Evolutionary conservation across 2,888 invertebrate species (phyloP).

Genomic region (Sminthurinus aureus): DNA sequence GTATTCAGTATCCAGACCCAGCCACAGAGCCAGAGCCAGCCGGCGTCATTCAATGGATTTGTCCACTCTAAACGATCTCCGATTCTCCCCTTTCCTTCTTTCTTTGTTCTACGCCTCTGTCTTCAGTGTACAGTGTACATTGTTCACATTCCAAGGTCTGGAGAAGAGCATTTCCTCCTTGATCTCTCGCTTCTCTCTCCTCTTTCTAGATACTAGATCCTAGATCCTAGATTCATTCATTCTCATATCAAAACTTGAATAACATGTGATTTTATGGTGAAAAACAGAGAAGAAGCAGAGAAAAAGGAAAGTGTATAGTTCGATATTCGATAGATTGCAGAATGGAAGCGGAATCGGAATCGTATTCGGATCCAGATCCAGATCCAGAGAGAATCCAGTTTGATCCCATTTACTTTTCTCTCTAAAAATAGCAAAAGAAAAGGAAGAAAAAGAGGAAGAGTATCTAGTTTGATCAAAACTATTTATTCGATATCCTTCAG

Average conservation of each 20-base stretch:
- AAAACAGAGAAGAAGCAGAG: background rate
- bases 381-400: constrained; percentile 44
- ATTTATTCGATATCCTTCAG: constrained; percentile 51
- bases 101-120: too few species aligned
- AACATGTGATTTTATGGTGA: background rate
- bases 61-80: constrained; percentile 23
- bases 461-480: constrained; percentile 53
- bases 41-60: constrained; percentile 12
- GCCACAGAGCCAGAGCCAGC: background rate
- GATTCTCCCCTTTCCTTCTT: background rate
- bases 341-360: constrained; percentile 12
- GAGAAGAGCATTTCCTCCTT: too few species aligned
- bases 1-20: background rate
- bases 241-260: background rate
- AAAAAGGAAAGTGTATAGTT: background rate
- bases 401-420: constrained; percentile 53
- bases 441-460: background rate
- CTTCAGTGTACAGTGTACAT: too few species aligned
- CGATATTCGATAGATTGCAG: background rate
- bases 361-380: background rate
- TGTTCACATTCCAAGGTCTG: too few species aligned
- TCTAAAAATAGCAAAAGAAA: too few species aligned
- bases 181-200: background rate
- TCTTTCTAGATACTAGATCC: background rate
- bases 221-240: background rate